Conservation (phyloP, 2,888 invertebrate species). For the Gonocerus acuteangulatus region DNA sequence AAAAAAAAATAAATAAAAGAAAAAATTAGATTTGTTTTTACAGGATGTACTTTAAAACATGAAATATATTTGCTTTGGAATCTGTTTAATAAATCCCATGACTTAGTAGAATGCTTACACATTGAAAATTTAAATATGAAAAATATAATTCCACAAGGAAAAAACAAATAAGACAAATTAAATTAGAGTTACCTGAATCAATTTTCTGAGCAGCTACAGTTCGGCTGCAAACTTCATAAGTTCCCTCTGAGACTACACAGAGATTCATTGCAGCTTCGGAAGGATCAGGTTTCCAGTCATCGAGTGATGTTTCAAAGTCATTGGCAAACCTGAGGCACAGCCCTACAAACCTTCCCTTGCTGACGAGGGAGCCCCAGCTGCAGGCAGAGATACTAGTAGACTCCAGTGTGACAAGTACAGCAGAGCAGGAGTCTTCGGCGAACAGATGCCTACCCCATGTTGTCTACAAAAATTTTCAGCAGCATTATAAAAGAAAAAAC, state of each 20-base stretch:
- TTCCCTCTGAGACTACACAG: conserved; percentile 97
- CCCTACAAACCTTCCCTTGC: conserved; percentile 78
- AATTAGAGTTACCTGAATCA: conserved; percentile 56
- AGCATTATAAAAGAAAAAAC: not conserved
- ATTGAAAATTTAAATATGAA: too few relatives aligned
- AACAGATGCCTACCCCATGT: conserved; percentile 60
- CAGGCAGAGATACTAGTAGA: conserved; percentile 94
- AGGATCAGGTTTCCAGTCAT: conserved; percentile 92
- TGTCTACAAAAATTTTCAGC: conserved; percentile 43
- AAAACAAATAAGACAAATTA: too few relatives aligned
- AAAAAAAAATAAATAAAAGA: too few relatives aligned
- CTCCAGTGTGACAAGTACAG: conserved; percentile 91
- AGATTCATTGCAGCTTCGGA: conserved; percentile 61
- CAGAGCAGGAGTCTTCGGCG: conserved; percentile 72
- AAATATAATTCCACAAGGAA: too few relatives aligned
- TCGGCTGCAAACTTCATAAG: conserved; percentile 92
- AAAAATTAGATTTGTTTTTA: too few relatives aligned
- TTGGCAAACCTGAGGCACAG: conserved; percentile 91
- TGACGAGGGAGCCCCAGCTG: conserved; percentile 90
- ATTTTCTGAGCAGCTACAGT: conserved; percentile 76
- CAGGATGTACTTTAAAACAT: too few relatives aligned
- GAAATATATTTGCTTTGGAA: too few relatives aligned
- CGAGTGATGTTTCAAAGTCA: conserved; percentile 91
- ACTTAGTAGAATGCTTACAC: too few relatives aligned
- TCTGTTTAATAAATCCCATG: too few relatives aligned